These are phyloP conservation scores for Allolobophora icterica DNA, from an alignment of 2,888 invertebrate genomes.

Conservation along the genomic window DNA sequence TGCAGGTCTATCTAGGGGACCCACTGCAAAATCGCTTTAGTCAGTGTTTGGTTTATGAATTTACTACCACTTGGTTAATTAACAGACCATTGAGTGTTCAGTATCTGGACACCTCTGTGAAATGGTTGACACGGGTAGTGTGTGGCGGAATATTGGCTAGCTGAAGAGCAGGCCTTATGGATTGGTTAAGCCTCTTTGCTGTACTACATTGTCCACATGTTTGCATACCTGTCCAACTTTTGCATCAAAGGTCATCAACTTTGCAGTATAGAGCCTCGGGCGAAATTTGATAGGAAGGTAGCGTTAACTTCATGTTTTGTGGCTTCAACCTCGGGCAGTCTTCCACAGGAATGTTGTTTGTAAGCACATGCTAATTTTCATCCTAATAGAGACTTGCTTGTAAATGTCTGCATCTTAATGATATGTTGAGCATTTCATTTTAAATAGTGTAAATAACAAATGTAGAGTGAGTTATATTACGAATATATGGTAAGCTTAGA, in stretches of 20 bases:
- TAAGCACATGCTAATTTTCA: background rate
- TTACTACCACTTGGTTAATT: background rate
- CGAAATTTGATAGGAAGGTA: background rate
- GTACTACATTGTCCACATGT: background rate
- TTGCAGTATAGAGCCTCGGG: background rate
- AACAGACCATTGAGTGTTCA: background rate
- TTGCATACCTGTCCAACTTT: background rate
- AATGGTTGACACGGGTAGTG: background rate
- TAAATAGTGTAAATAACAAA: background rate
- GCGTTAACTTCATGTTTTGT: background rate
- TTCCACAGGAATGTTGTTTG: background rate
- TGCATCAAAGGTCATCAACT: background rate
- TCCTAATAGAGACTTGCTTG: background rate
- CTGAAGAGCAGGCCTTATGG: background rate
- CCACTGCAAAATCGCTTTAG: background rate
- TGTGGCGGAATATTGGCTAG: background rate
- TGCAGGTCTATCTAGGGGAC: background rate
- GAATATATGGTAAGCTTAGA: background rate
- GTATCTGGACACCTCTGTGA: background rate
- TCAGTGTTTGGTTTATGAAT: background rate
- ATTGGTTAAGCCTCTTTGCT: background rate
- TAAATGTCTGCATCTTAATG: background rate
- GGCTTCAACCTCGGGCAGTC: background rate
- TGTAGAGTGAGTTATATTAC: background rate
- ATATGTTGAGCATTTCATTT: background rate